Evolutionary conservation across 2,888 invertebrate species (phyloP).

Genomic region (Drosophila robusta): DNA sequence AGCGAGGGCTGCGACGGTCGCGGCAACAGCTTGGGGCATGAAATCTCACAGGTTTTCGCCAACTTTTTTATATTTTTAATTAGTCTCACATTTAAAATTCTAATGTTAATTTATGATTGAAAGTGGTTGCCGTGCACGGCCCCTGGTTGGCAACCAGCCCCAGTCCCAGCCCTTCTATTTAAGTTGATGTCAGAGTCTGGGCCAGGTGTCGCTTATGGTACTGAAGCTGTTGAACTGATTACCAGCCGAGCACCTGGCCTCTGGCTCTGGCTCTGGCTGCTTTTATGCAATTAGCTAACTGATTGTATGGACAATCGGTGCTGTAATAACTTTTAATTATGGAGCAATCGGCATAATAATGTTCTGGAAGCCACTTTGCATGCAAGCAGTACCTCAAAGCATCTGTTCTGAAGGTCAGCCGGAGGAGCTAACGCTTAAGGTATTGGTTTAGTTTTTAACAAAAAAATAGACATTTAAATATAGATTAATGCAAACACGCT

Average conservation of each 20-base stretch:
- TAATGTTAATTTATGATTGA: constrained; percentile 80
- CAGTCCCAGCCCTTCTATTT: constrained; percentile 65
- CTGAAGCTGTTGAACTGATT: constrained; percentile 64
- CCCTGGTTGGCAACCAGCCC: constrained; percentile 11
- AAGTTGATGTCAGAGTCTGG: constrained; percentile 36
- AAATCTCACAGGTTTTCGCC: constrained; percentile 76
- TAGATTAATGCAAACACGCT: background rate
- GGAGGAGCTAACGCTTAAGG: constrained; percentile 8
- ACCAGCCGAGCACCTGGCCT: constrained; percentile 40
- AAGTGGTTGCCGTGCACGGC: constrained; percentile 57
- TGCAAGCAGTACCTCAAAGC: constrained; percentile 42
- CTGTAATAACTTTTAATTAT: constrained; percentile 76
- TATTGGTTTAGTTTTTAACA: constrained; percentile 3
- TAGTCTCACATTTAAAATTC: constrained; percentile 75
- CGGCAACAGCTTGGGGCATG: constrained; percentile 66
- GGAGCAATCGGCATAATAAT: constrained; percentile 61
- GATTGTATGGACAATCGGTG: constrained; percentile 67
- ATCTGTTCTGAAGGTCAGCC: constrained; percentile 38
- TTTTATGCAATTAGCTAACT: constrained; percentile 43
- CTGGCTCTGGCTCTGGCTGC: constrained; percentile 6
- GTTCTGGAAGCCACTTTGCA: constrained; percentile 61
- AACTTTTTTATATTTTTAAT: constrained; percentile 62
- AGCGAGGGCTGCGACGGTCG: constrained; percentile 13
- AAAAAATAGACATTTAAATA: constrained; percentile 8
- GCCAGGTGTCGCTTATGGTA: constrained; percentile 69